Base-by-base conservation (phyloP, 2,888 invertebrate genomes). In the Micropterix aruncella region DNA sequence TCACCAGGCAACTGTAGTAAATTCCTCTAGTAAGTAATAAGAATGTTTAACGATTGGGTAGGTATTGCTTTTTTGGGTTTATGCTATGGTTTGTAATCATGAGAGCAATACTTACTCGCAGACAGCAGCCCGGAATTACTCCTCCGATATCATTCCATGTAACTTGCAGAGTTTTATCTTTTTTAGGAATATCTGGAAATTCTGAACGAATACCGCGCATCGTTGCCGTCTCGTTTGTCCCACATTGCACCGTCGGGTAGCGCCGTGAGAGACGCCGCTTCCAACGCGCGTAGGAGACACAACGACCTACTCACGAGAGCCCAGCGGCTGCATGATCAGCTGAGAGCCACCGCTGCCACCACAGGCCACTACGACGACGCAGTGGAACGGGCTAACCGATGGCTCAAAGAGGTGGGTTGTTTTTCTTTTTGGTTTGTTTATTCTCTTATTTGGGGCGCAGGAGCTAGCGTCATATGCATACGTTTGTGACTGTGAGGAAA, bases 131-230 rank as follows among this genome's bases (percentile, higher is more conserved):
- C n/a, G n/a, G n/a, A n/a, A n/a, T n/a, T n/a, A n/a, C n/a, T n/a
- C n/a, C n/a, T n/a, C n/a, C n/a, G n/a, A n/a, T n/a, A n/a, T n/a
- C n/a, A n/a, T n/a, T n/a, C n/a, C n/a, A n/a, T n/a, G n/a, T n/a
- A n/a, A n/a, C n/a, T n/a, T n/a, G n/a, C n/a, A n/a, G n/a, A n/a
- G n/a, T n/a, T n/a, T n/a, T n/a, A n/a, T n/a, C n/a, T n/a, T n/a
- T n/a, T n/a, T n/a, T n/a, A 80, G 78, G 90, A 92, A 54, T 91
- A 89, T 66, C 70, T 92, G 4, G 74, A 77, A 15, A 73, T 83
- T 37, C 71, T 93, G 27, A 93, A 93, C 66, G 89, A 90, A 51
- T 91, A 89, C 73, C 80, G 92, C 51, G 88, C 89, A 1, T 76
- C 83, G 15, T 63, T 92, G 16, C 91, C 91, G 2, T 81, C 88